A percentile compares a stretch with the other conserved stretches of the same genome.
Conservation (phyloP, 2,113 vertebrate species). For the Corythoichthys intestinalis region DNA sequence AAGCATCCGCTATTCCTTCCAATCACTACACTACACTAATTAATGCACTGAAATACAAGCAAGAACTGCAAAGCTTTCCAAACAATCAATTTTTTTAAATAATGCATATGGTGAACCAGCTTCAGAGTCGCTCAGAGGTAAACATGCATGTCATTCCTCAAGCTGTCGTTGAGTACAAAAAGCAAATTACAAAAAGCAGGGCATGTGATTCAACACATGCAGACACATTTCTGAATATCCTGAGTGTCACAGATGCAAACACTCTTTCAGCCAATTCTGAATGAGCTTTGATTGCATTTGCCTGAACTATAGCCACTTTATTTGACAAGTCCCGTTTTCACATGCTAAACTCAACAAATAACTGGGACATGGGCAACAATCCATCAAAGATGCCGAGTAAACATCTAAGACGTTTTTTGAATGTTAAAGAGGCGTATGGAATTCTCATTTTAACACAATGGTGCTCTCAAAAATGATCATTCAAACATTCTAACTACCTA, state of each 20-base stretch:
- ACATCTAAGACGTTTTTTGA: slow-evolving; percentile 31
- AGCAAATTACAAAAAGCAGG: neutral
- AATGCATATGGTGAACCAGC: neutral
- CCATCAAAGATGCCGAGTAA: slow-evolving; percentile 44
- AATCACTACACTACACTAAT: neutral
- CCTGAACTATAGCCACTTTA: slow-evolving; percentile 30
- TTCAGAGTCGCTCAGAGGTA: neutral
- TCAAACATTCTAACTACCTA: neutral
- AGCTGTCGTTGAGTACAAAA: neutral
- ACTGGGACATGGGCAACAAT: slow-evolving; percentile 33
- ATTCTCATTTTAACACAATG: slow-evolving; percentile 28
- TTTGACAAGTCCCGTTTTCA: slow-evolving; percentile 47
- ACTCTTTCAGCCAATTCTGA: slow-evolving; percentile 26
- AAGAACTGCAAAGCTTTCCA: neutral
- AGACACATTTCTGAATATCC: slow-evolving; percentile 20
- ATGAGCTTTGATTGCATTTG: slow-evolving; percentile 47
- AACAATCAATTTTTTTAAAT: neutral
- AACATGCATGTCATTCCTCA: neutral
- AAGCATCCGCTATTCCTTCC: neutral
- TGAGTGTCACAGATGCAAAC: slow-evolving; percentile 25
- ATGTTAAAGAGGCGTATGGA: slow-evolving; percentile 14
- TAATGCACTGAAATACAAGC: neutral
- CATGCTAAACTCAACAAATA: slow-evolving; percentile 61
- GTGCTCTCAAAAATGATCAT: slow-evolving; percentile 2
- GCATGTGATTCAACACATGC: slow-evolving; percentile 7